phyloP scores from a whole-genome alignment of 2,113 vertebrate species.

The Prinia subflava region DNA sequence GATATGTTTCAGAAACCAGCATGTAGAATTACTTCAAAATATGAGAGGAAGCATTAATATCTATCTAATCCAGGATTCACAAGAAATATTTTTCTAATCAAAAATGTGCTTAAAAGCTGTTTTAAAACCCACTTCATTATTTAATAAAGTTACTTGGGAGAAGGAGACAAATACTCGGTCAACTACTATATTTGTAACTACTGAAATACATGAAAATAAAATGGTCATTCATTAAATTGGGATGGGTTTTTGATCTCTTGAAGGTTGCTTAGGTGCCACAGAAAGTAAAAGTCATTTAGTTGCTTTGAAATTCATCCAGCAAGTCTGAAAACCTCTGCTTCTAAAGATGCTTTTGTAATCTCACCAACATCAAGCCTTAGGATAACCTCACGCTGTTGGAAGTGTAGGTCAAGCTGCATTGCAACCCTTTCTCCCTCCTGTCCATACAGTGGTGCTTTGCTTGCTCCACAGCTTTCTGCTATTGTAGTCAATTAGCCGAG shows the following conservation, averaged over 20 bases:
- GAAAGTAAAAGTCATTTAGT: neutral
- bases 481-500: too few species aligned
- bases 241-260: neutral
- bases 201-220: constrained; percentile 23
- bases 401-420: neutral
- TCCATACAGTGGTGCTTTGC: neutral
- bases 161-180: neutral
- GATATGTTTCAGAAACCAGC: neutral
- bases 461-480: neutral
- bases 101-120: constrained; percentile 30
- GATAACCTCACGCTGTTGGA: neutral
- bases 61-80: constrained; percentile 1
- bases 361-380: neutral
- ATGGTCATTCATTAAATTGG: neutral
- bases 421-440: neutral
- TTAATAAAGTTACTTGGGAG: constrained; percentile 36
- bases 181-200: neutral
- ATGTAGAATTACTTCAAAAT: neutral
- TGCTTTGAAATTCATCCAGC: neutral
- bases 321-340: neutral
- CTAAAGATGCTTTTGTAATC: neutral
- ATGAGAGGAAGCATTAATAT: neutral
- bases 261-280: neutral
- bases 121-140: constrained; percentile 7
- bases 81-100: constrained; percentile 37